A percentile compares a stretch with the other conserved stretches of the same genome.
Conservation (phyloP, 2,113 vertebrate species). For the Haplochromis burtoni region DNA sequence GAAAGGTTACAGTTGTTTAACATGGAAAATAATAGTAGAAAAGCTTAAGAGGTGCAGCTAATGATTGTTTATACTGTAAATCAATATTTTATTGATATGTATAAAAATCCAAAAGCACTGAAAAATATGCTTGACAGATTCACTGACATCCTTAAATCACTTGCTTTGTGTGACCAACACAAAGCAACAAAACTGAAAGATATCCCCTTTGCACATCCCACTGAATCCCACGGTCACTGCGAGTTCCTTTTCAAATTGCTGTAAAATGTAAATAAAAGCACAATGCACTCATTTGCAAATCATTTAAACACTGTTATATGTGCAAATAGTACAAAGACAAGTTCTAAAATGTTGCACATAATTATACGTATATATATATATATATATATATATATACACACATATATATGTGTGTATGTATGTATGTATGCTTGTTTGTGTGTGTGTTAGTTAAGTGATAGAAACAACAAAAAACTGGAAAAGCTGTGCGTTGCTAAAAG, state of each 20-base stretch:
- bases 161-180: not conserved
- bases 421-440: rapidly evolving
- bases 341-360: not conserved
- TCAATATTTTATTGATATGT: not conserved
- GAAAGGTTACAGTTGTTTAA: not conserved
- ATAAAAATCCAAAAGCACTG: not conserved
- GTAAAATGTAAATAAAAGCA: not conserved
- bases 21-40: not conserved
- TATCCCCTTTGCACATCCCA: not conserved
- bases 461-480: not conserved
- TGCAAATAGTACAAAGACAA: not conserved
- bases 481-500: not conserved
- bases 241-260: not conserved
- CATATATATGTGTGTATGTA: rapidly evolving
- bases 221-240: not conserved
- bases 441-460: not conserved
- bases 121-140: not conserved
- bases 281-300: not conserved
- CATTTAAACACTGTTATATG: not conserved
- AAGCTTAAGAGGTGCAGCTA: not conserved
- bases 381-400: no score
- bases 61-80: not conserved
- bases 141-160: not conserved
- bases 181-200: not conserved
- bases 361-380: not conserved